A percentile compares a stretch with the other conserved stretches of the same genome.
Evolutionary conservation across 1,140 invertebrate genomes (phyloP).

Genomic region (Homalodisca vitripennis): DNA sequence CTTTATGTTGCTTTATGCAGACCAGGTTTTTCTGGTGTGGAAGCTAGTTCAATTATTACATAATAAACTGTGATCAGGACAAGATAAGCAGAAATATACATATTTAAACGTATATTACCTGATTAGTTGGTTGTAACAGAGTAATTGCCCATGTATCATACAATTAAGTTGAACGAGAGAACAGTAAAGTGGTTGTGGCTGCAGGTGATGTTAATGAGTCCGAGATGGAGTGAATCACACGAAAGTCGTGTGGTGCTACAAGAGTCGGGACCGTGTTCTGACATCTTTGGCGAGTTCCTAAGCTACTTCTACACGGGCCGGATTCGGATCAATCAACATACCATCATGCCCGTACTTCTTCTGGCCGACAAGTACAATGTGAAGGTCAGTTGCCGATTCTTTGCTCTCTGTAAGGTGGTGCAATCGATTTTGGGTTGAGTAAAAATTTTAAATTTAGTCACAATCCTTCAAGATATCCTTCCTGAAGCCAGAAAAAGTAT

Average conservation of each 20-base stretch:
- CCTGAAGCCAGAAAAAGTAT: no score
- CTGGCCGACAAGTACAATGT: slow-evolving; percentile 95
- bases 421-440: no score
- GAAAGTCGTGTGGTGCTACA: slow-evolving; percentile 45
- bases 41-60: no score
- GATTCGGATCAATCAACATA: slow-evolving; percentile 77
- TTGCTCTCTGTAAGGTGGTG: no score
- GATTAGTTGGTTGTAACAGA: not conserved
- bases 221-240: slow-evolving; percentile 64
- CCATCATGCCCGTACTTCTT: slow-evolving; percentile 81
- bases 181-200: slow-evolving; percentile 33
- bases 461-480: no score
- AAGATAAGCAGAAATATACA: no score
- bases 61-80: no score
- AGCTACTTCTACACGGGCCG: slow-evolving; percentile 91
- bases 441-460: no score
- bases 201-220: slow-evolving; percentile 92
- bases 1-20: no score
- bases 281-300: slow-evolving; percentile 86
- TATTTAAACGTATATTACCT: no score
- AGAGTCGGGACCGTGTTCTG: slow-evolving; percentile 79
- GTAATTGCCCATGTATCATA: not conserved
- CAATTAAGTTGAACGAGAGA: not conserved
- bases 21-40: no score
- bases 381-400: no score